Base-by-base conservation (phyloP, 1,140 invertebrate genomes). In the Mylabris phalerata region DNA sequence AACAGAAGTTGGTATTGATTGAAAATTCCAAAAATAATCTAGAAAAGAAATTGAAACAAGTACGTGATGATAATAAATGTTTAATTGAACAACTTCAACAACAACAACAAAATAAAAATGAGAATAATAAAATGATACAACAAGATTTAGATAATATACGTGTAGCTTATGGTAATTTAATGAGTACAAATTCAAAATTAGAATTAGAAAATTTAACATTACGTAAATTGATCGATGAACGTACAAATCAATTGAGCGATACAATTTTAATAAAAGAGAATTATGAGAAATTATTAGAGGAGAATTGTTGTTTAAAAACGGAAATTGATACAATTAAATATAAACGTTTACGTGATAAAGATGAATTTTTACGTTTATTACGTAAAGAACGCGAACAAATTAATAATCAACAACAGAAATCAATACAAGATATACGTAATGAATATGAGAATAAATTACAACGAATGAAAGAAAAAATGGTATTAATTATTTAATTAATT, bases 381-480 rank as follows among this genome's bases (percentile, higher is more conserved):
- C 67, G 68, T 47, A 70, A 71, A 55, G 65, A 71, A 47, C 48
- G 62, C 24, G 59, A 63, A 39, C 63, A 69, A 27, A 42, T 40
- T 7, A 58, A 61, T 9, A 38, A 45, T 6, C 64, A 57, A 45
- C 54, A 70, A 32, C 50, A 24, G 5, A 67, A 65, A 41, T 67
- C 59, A 48, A 58, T 72, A 13, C 68, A 72, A 43, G 80, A 83
- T 50, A 75, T 84, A 10, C 73, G 81, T 11, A 74, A 76, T 5
- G 82, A 84, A 62, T 82, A 84, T 70, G 83, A 85, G 64, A 80
- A 79, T 55, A 85, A 85, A 72, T 71, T 85, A 60, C 81, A 81
- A 58, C 78, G 81, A 69, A 84, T 85, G 82, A 85, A 84, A 66
- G 75, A 77, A 6, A 84, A 83, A 80, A 84, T 85, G 82, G 32